Evolutionary conservation across 2,888 invertebrate genomes (phyloP), one percentile per base, ranked within the genome.

Genomic region (Platycnemis pennipes): DNA sequence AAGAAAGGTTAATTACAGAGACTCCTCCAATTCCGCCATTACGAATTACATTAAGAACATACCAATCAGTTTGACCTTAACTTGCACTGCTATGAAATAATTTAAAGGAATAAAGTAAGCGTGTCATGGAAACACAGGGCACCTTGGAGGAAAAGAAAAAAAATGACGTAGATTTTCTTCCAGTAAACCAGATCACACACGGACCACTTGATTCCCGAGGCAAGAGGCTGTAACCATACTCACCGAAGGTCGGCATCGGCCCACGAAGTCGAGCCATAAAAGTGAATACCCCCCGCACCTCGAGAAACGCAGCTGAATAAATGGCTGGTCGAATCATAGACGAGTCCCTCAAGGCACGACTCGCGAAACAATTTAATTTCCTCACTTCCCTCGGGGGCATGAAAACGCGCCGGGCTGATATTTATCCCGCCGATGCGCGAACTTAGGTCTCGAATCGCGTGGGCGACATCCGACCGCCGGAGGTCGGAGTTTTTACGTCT

Each of bases 401-500:
- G 22, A 26, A 31, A 11, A 3, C 13, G 77, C 77, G 37, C 16
- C 77, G 31, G n/a, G 22, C n/a, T 37, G 37, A 31, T 77, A 37
- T n/a, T 13, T 77, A 5, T 37, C 77, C 77, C 77, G 31, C 37
- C 77, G 2, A 37, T 37, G 37, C 77, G 77, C 37, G 11, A 77
- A 37, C 31, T 77, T 26, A 26, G 37, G 13, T 91, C 69, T 53
- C 44, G 44, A 53, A n/a, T n/a, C n/a, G 91, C 63, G 63, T 45
- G 69, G 69, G 91, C 63, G 91, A 91, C 37, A 69, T 56, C n/a
- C 45, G 44, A 91, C 56, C 56, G 53, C 44, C 45, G 69, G 91
- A 91, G 91, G 63, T 91, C 56, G 77, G 63, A 63, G 49, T 53
- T 89, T 53, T 42, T 22, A 89, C 56, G 89, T 91, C 44, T 91